These are phyloP conservation scores for Temnothorax longispinosus DNA, from an alignment of 1,140 invertebrate genomes.

Conservation along the genomic window DNA sequence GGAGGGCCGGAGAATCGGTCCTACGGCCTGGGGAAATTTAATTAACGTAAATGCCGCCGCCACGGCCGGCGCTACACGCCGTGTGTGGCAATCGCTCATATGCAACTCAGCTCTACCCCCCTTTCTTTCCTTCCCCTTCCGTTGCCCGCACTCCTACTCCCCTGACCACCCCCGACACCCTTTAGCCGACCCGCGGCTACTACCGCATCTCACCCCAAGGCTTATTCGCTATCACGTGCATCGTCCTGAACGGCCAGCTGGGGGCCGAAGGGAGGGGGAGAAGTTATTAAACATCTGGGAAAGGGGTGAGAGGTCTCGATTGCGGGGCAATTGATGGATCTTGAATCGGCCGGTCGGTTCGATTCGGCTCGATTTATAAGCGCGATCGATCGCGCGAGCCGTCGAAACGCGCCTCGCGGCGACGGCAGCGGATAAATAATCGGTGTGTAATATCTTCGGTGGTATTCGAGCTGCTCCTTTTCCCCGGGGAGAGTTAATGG, in stretches of 20 bases:
- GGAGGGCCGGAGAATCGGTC: constrained; percentile 67
- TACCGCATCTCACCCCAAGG: constrained; percentile 60
- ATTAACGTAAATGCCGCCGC: constrained; percentile 86
- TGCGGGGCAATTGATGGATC: constrained; percentile 69
- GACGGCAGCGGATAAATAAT: constrained; percentile 50
- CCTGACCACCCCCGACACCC: neutral
- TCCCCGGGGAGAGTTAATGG: constrained; percentile 58
- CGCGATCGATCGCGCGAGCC: constrained; percentile 52
- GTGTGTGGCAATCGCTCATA: constrained; percentile 85
- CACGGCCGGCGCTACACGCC: constrained; percentile 81
- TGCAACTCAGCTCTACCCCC: constrained; percentile 78
- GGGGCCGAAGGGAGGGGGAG: neutral
- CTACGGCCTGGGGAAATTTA: constrained; percentile 83
- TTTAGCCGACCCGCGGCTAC: constrained; percentile 7
- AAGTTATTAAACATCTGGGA: constrained; percentile 73
- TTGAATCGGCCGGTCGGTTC: constrained; percentile 51
- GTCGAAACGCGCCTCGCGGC: constrained; percentile 10
- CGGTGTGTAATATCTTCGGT: constrained; percentile 51
- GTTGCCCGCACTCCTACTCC: constrained; percentile 14
- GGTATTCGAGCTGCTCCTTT: constrained; percentile 55
- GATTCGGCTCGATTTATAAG: constrained; percentile 37
- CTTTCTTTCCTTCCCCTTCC: constrained; percentile 13
- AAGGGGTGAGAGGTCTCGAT: constrained; percentile 68
- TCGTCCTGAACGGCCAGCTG: constrained; percentile 64
- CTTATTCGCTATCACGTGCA: constrained; percentile 66